These are phyloP conservation scores for Schizotus pectinicornis DNA, from an alignment of 2,888 invertebrate species.

Conservation along the genomic window DNA sequence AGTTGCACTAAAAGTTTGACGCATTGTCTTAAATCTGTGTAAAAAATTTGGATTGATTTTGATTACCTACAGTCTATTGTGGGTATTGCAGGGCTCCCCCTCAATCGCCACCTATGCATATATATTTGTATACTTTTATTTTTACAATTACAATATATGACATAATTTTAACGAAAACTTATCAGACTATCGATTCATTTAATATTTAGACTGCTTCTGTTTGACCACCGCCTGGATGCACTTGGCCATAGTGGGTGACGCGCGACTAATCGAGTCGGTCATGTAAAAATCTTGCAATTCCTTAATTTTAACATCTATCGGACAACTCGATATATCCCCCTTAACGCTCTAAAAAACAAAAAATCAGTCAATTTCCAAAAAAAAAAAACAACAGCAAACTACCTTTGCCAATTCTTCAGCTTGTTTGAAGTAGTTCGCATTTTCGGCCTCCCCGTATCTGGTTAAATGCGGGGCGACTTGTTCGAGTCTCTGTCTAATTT, in stretches of 20 bases:
- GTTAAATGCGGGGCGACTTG: slow-evolving; percentile 90
- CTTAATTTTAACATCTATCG: slow-evolving; percentile 76
- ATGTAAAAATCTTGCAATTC: slow-evolving; percentile 87
- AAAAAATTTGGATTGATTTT: too few species aligned
- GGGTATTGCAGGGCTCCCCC: too few species aligned
- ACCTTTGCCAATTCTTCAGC: slow-evolving; percentile 77
- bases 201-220: slow-evolving; percentile 62
- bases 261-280: slow-evolving; percentile 95
- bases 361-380: slow-evolving; percentile 20
- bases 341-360: slow-evolving; percentile 53
- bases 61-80: too few species aligned
- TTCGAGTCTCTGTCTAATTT: slow-evolving; percentile 80
- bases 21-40: too few species aligned
- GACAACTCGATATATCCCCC: slow-evolving; percentile 51
- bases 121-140: too few species aligned
- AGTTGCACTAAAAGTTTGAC: too few species aligned
- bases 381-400: slow-evolving; percentile 35
- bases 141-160: slow-evolving; percentile 9
- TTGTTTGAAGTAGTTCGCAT: slow-evolving; percentile 83
- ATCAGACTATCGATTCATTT: slow-evolving; percentile 8
- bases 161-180: neutral
- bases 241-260: slow-evolving; percentile 98
- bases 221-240: slow-evolving; percentile 91
- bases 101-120: too few species aligned
- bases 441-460: slow-evolving; percentile 82